phyloP scores from a whole-genome alignment of 2,113 vertebrate genomes.

The Cranoglanis bouderius region DNA sequence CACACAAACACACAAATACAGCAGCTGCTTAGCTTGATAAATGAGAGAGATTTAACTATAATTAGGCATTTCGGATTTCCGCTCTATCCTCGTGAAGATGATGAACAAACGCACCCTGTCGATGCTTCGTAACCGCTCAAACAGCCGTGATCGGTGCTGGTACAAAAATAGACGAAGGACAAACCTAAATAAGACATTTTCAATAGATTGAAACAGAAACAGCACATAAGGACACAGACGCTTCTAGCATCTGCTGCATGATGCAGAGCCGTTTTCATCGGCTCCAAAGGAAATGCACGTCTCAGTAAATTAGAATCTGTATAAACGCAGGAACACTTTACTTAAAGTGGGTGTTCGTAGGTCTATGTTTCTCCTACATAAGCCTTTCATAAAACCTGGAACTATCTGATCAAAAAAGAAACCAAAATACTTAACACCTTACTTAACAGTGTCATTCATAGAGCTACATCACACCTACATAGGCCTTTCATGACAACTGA shows the following conservation, averaged over 20 bases:
- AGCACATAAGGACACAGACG: not conserved
- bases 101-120: constrained; percentile 26
- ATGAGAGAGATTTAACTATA: constrained; percentile 49
- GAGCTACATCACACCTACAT: not conserved
- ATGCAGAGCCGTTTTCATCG: not conserved
- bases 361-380: not conserved
- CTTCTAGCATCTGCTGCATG: not conserved
- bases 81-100: constrained; percentile 27
- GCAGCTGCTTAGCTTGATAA: constrained; percentile 48
- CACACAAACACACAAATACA: not conserved
- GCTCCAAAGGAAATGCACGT: not conserved
- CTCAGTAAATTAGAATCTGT: not conserved
- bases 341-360: not conserved
- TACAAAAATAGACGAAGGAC: constrained; percentile 12
- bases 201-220: not conserved
- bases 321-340: not conserved
- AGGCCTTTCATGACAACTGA: not conserved
- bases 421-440: not conserved
- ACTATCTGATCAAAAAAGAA: not conserved
- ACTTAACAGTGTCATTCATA: not conserved
- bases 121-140: constrained; percentile 22
- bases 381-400: not conserved
- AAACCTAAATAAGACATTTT: constrained; percentile 26
- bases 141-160: constrained; percentile 10
- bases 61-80: constrained; percentile 49